Evolutionary conservation across 2,113 vertebrate genomes (phyloP).

Genomic region (crab-eating macaque (Macaca fascicularis)): T2T-MFA8v1.1 NC_088380.1:176590501-176591000

Average conservation of each 20-base stretch:
- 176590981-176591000: too few species aligned
- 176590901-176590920: too few species aligned
- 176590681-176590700: not conserved
- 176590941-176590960: too few species aligned
- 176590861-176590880: not conserved
- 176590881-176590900: not conserved
- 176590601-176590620: not conserved
- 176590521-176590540: conserved; percentile 7
- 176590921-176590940: too few species aligned
- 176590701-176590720: not conserved
- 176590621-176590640: conserved; percentile 11
- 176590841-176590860: not conserved
- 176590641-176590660: not conserved
- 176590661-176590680: not conserved
- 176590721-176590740: not conserved
- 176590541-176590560: not conserved
- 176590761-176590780: not conserved
- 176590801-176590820: not conserved
- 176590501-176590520: conserved; percentile 32
- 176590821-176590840: not conserved
- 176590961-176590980: too few species aligned
- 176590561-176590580: not conserved
- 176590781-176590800: not conserved
- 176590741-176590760: not conserved
- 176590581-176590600: not conserved